A percentile compares a stretch with the other conserved stretches of the same genome.
Conservation (phyloP, 2,113 vertebrate genomes). For the Saimiri boliviensis region DNA sequence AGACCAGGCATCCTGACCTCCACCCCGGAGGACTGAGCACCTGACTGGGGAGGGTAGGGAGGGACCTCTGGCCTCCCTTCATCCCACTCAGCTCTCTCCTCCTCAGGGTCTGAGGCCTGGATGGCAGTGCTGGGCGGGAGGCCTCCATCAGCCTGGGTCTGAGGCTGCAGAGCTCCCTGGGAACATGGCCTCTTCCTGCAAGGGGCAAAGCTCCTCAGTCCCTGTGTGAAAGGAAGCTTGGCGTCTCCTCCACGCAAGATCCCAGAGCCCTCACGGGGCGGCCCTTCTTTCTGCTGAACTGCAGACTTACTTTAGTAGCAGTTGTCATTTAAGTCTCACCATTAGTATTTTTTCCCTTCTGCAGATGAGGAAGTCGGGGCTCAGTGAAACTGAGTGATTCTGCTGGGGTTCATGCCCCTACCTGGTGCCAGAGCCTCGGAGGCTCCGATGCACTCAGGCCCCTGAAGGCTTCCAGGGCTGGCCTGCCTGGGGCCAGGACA, state of each 20-base stretch:
- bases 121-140: not conserved
- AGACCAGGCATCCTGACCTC: rapidly evolving
- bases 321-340: not conserved
- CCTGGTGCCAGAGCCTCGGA: rapidly evolving
- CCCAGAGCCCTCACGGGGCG: not conserved
- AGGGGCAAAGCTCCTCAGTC: not conserved
- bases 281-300: not conserved
- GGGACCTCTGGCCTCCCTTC: no score
- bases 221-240: not conserved
- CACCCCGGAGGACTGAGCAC: rapidly evolving
- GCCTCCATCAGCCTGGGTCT: not conserved
- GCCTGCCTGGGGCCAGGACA: rapidly evolving
- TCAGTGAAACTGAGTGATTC: not conserved
- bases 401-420: rapidly evolving
- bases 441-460: rapidly evolving
- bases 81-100: not conserved
- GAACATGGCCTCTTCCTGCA: not conserved
- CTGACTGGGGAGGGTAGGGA: not conserved
- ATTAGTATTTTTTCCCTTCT: not conserved
- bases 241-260: not conserved
- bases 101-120: not conserved
- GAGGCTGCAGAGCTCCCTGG: not conserved
- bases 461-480: rapidly evolving
- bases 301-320: rapidly evolving
- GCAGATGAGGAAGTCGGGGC: not conserved